phyloP scores from a whole-genome alignment of 1,140 invertebrate genomes.

The Dendrolimus kikuchii region DNA sequence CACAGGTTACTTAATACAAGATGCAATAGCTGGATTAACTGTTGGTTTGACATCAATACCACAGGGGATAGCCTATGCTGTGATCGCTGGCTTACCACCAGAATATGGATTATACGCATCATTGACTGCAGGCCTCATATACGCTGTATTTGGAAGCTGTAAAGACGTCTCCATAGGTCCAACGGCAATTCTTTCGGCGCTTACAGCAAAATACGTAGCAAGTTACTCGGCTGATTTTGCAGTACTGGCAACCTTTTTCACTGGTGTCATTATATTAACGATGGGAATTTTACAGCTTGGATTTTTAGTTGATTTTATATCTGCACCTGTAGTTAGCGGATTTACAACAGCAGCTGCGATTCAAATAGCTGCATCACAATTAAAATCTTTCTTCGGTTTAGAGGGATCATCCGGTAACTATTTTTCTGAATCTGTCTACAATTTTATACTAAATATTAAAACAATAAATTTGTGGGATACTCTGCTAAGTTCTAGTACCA shows the following conservation, averaged over 20 bases:
- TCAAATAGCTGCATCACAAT: slow-evolving; percentile 87
- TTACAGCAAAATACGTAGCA: slow-evolving; percentile 79
- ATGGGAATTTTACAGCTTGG: slow-evolving; percentile 89
- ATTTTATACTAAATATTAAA: slow-evolving; percentile 58
- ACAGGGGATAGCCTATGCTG: slow-evolving; percentile 88
- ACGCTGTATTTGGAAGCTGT: slow-evolving; percentile 89
- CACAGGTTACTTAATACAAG: slow-evolving; percentile 73
- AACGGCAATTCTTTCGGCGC: slow-evolving; percentile 85
- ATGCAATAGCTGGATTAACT: slow-evolving; percentile 83
- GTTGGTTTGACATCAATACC: slow-evolving; percentile 89
- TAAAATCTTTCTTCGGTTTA: slow-evolving; percentile 82
- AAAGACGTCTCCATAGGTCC: slow-evolving; percentile 90
- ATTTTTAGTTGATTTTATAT: slow-evolving; percentile 92
- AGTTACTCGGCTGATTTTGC: slow-evolving; percentile 81
- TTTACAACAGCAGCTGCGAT: slow-evolving; percentile 94
- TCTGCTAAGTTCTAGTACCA: slow-evolving; percentile 73
- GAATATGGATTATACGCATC: slow-evolving; percentile 89
- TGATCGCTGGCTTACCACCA: slow-evolving; percentile 78
- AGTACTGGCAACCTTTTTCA: slow-evolving; percentile 84
- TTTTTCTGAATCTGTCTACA: slow-evolving; percentile 44
- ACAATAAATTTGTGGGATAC: slow-evolving; percentile 70
- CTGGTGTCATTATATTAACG: slow-evolving; percentile 82
- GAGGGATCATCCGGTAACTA: slow-evolving; percentile 21
- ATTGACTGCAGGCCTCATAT: slow-evolving; percentile 90
- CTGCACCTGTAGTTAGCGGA: slow-evolving; percentile 89